These are phyloP conservation scores for Oreocharis arfaki DNA, from an alignment of 2,113 vertebrate species.

Conservation along the genomic window DNA sequence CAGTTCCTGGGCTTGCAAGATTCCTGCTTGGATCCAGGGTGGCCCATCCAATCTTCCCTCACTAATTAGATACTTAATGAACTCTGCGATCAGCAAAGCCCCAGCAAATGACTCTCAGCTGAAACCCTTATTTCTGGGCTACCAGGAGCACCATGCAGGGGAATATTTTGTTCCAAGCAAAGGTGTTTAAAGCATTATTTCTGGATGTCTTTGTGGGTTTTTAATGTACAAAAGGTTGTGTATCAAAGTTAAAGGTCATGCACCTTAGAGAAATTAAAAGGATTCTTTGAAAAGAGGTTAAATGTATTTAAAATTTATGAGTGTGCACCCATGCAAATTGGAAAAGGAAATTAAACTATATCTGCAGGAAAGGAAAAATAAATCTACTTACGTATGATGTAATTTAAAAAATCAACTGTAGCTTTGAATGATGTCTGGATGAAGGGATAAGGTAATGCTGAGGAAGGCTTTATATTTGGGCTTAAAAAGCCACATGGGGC, in stretches of 20 bases:
- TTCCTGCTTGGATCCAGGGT: not conserved
- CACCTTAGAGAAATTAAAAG: conserved; percentile 37
- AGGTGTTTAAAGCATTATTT: not conserved
- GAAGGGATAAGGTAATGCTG: conserved; percentile 34
- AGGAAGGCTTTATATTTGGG: conserved; percentile 35
- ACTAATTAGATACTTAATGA: not conserved
- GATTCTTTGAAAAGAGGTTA: conserved; percentile 29
- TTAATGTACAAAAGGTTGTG: not conserved
- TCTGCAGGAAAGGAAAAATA: conserved; percentile 40
- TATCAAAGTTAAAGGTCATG: conserved; percentile 21
- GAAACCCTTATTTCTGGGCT: not conserved
- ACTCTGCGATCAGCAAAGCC: not conserved
- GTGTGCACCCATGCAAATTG: conserved; percentile 43
- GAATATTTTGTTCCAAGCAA: not conserved
- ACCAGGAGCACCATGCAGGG: not conserved
- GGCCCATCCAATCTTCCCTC: not conserved
- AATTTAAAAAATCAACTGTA: conserved; percentile 47
- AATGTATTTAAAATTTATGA: conserved; percentile 48
- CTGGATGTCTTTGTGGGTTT: not conserved
- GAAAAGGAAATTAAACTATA: conserved; percentile 53
- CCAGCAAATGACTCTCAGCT: not conserved
- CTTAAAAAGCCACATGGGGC: conserved; percentile 16
- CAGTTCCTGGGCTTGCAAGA: not conserved
- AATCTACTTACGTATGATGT: conserved; percentile 38
- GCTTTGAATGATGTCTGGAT: conserved; percentile 8